These are phyloP conservation scores for Semaprochilodus insignis DNA, from an alignment of 2,797 vertebrate species.

Conservation along the genomic window DNA sequence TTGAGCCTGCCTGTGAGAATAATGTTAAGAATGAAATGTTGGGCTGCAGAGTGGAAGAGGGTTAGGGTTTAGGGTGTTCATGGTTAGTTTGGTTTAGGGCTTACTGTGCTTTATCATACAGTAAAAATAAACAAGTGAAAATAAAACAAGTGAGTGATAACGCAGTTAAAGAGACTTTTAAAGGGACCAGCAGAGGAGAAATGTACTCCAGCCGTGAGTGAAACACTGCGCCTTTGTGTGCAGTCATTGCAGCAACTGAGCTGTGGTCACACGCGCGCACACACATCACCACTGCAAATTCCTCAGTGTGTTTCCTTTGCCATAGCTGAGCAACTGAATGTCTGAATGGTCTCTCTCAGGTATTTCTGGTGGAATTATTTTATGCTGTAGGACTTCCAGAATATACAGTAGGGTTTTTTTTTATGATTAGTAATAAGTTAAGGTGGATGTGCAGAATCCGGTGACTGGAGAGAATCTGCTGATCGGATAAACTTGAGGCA, in stretches of 20 bases:
- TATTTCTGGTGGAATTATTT: neutral
- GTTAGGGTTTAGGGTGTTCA: neutral
- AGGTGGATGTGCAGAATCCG: too few species aligned
- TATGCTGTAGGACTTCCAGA: too few species aligned
- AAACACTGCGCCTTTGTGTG: constrained; percentile 81
- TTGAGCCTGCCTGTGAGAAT: neutral
- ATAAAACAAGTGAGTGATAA: neutral
- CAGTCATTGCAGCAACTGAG: constrained; percentile 54
- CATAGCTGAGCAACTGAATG: constrained; percentile 28
- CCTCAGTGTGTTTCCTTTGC: constrained; percentile 70
- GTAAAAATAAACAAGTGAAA: neutral
- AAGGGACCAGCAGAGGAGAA: neutral
- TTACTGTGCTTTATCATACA: neutral
- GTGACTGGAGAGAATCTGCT: neutral
- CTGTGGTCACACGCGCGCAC: constrained; percentile 57
- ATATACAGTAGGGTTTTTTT: too few species aligned
- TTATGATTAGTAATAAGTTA: too few species aligned
- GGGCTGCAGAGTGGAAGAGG: neutral
- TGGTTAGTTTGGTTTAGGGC: neutral
- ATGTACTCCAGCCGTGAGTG: constrained; percentile 38
- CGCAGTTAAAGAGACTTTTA: neutral
- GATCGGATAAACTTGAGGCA: neutral
- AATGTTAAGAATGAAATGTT: neutral
- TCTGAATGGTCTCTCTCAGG: neutral
- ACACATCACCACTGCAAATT: constrained; percentile 64